Percentiles rank a stretch among this genome's conserved stretches.
Conservation (phyloP, 2,888 invertebrate species). For the Nymphalis polychloros region DNA sequence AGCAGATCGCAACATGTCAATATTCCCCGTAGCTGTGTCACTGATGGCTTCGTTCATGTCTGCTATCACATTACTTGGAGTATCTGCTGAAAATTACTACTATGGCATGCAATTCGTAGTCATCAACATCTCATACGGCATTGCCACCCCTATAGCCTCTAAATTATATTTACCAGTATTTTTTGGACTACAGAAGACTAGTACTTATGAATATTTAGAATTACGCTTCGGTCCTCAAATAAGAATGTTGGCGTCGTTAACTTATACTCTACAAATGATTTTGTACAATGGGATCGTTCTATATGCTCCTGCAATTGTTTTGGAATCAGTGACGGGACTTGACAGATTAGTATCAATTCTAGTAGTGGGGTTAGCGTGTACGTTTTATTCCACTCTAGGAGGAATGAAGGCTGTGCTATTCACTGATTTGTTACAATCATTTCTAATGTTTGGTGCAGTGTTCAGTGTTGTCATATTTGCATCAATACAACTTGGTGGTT, state of each 20-base stretch:
- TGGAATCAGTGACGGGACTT: constrained; percentile 92
- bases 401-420: constrained; percentile 95
- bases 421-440: constrained; percentile 92
- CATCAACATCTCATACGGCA: constrained; percentile 87
- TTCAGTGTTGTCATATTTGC: constrained; percentile 90
- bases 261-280: constrained; percentile 94
- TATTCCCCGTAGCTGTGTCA: constrained; percentile 91
- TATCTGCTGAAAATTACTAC: constrained; percentile 92
- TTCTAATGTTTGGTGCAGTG: constrained; percentile 92
- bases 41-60: constrained; percentile 98
- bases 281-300: constrained; percentile 95
- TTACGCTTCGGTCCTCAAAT: constrained; percentile 90
- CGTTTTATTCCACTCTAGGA: constrained; percentile 93
- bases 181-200: constrained; percentile 90
- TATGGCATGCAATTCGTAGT: constrained; percentile 90
- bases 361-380: constrained; percentile 88
- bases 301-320: constrained; percentile 95
- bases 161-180: constrained; percentile 92
- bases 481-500: constrained; percentile 85
- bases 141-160: constrained; percentile 89
- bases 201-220: constrained; percentile 96
- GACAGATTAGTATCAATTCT: constrained; percentile 87
- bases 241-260: constrained; percentile 89
- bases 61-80: constrained; percentile 93
- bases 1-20: constrained; percentile 90